These are phyloP conservation scores for Apodemus speciosus DNA, from an alignment of 2,113 vertebrate species.

Conservation along the genomic window DNA sequence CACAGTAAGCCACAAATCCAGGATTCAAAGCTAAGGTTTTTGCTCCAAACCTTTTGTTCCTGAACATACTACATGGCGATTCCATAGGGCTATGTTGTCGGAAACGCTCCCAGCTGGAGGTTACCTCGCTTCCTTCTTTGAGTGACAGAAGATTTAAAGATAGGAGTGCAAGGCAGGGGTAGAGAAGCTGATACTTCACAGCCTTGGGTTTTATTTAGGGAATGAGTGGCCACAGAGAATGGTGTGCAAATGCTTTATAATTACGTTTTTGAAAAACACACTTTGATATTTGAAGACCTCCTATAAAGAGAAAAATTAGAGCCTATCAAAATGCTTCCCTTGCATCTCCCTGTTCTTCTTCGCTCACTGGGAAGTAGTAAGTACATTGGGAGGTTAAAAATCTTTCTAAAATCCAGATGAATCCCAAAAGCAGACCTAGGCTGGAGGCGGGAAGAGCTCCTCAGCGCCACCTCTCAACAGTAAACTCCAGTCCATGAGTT, in stretches of 20 bases:
- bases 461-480: background rate
- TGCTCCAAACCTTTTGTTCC: slow-evolving; percentile 6
- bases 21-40: background rate
- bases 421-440: background rate
- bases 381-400: background rate
- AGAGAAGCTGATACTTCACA: slow-evolving; percentile 44
- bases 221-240: slow-evolving; percentile 18
- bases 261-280: slow-evolving; percentile 28
- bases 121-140: slow-evolving; percentile 50
- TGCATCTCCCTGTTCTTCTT: slow-evolving; percentile 27
- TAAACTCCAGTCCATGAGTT: background rate
- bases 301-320: slow-evolving; percentile 14
- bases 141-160: slow-evolving; percentile 58
- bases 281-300: slow-evolving; percentile 2
- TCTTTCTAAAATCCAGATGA: slow-evolving; percentile 12
- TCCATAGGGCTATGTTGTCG: background rate
- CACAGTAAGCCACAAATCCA: background rate
- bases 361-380: background rate
- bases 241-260: slow-evolving; percentile 16
- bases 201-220: slow-evolving; percentile 25
- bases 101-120: slow-evolving; percentile 30
- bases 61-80: slow-evolving; percentile 3
- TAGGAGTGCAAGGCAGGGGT: slow-evolving; percentile 45
- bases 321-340: slow-evolving; percentile 34
- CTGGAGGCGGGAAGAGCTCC: background rate